Evolutionary conservation across 2,888 invertebrate species (phyloP), one percentile per base, ranked within the genome.

Genomic region (Tipula vernalis): DNA sequence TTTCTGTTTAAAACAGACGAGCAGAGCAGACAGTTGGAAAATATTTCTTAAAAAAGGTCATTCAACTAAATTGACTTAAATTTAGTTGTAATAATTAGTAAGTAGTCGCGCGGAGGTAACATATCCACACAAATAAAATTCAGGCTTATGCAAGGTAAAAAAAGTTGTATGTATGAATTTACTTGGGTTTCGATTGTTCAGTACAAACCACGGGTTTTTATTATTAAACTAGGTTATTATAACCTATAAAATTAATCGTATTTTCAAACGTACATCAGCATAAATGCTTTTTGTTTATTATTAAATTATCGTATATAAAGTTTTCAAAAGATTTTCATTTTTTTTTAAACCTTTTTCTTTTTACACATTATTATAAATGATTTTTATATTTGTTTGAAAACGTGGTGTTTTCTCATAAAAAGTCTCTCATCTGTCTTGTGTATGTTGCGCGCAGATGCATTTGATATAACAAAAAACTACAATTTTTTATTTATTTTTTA

Each of bases 391-490:
- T 57, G 57, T 57, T 10, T 71, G 10, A 71, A 71, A 71, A 71
- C 71, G 71, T 71, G 71, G 71, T 71, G 71, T 71, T 71, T 51
- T 71, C 71, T 71, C 71, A 71, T 71, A 71, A 71, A 71, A 71
- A 71, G 28, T 71, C 71, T 71, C 71, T 71, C 71, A 71, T 71
- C 71, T 71, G 71, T 71, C 71, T 71, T 71, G 28, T 71, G 71
- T 71, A 71, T 71, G 28, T 71, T 71, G 71, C 28, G 71, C 71
- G 71, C 71, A 71, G 71, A 71, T 71, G 71, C 71, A 71, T 71
- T 71, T 71, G 28, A 71, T 51, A 51, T 15, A 51, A 51, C n/a
- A 71, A 71, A 71, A 71, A 71, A 71, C n/a, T 51, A 15, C 28
- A 28, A 28, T 71, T 71, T 71, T 71, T 71, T 2, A 2, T 71